A percentile compares a stretch with the other conserved stretches of the same genome.
Evolutionary conservation across 2,113 vertebrate genomes (phyloP).

Genomic region (Origma solitaria): DNA sequence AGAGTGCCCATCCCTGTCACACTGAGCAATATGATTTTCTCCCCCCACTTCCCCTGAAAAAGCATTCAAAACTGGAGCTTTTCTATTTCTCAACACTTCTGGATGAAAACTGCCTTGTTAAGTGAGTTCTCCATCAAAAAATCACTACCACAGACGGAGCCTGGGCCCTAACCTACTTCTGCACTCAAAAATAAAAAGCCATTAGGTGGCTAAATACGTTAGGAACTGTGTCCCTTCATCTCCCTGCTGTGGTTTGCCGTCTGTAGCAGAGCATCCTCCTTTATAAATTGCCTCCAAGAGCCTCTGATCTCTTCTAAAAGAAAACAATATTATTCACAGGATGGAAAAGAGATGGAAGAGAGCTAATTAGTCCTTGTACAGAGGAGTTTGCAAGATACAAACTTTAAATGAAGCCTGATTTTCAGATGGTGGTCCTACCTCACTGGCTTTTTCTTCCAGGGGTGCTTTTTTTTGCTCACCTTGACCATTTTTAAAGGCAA

Average conservation of each 20-base stretch:
- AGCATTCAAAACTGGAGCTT: neutral
- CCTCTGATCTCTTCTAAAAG: slow-evolving; percentile 48
- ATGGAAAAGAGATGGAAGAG: neutral
- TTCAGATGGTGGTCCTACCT: neutral
- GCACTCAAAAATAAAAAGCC: slow-evolving; percentile 18
- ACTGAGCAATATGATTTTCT: neutral
- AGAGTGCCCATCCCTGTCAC: neutral
- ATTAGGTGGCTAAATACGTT: slow-evolving; percentile 52
- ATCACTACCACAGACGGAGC: neutral
- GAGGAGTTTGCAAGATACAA: neutral
- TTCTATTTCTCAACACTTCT: neutral
- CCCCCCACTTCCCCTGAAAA: fast-evolving
- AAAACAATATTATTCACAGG: slow-evolving; percentile 49
- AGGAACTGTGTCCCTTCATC: slow-evolving; percentile 28
- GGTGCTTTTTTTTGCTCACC: neutral
- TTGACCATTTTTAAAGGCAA: slow-evolving; percentile 13
- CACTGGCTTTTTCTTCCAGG: neutral
- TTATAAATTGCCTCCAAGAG: slow-evolving; percentile 51
- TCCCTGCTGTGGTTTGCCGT: neutral
- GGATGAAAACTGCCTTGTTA: neutral
- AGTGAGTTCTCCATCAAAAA: slow-evolving; percentile 23
- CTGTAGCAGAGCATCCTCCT: slow-evolving; percentile 1
- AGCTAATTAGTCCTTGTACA: slow-evolving; percentile 13
- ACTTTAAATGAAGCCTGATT: slow-evolving; percentile 20
- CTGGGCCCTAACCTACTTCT: slow-evolving; percentile 30